Percentiles rank a stretch among this genome's conserved stretches.
Evolutionary conservation across 2,797 vertebrate species (phyloP).

Genomic region (Melanotaenia parkinsoni): DNA sequence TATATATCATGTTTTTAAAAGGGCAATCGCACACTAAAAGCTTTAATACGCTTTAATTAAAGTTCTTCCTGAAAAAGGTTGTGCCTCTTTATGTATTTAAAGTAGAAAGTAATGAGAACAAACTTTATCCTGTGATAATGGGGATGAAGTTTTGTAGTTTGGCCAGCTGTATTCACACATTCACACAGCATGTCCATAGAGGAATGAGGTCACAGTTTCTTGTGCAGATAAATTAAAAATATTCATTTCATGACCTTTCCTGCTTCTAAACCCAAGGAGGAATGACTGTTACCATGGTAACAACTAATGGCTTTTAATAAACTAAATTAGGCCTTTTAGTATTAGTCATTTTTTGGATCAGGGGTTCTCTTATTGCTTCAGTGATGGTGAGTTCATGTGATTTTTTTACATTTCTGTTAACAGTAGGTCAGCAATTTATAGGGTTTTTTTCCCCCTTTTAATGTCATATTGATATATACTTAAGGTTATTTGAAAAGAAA

Average conservation of each 20-base stretch:
- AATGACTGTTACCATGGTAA: constrained; percentile 35
- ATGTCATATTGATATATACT: neutral
- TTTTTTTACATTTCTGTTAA: neutral
- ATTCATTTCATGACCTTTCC: constrained; percentile 42
- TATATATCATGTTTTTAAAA: too few relatives aligned
- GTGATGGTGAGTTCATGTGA: neutral
- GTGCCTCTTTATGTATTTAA: neutral
- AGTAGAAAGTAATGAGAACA: neutral
- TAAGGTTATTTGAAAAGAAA: too few relatives aligned
- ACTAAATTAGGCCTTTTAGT: constrained; percentile 29
- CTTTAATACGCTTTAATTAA: neutral
- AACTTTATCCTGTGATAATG: neutral
- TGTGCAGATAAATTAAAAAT: constrained; percentile 17
- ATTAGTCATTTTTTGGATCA: constrained; percentile 21
- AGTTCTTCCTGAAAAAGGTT: neutral
- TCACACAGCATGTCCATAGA: neutral
- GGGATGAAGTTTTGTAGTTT: too few relatives aligned
- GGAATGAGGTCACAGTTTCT: constrained; percentile 14
- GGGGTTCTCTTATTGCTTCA: constrained; percentile 20
- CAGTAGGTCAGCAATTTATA: neutral
- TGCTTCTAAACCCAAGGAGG: constrained; percentile 1
- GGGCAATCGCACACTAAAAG: neutral
- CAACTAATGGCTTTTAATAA: constrained; percentile 46
- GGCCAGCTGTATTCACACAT: neutral
- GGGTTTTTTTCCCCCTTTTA: neutral